Percentiles rank a stretch among this genome's conserved stretches.
Conservation (phyloP, 2,797 vertebrate species). For the Limosa lapponica region DNA sequence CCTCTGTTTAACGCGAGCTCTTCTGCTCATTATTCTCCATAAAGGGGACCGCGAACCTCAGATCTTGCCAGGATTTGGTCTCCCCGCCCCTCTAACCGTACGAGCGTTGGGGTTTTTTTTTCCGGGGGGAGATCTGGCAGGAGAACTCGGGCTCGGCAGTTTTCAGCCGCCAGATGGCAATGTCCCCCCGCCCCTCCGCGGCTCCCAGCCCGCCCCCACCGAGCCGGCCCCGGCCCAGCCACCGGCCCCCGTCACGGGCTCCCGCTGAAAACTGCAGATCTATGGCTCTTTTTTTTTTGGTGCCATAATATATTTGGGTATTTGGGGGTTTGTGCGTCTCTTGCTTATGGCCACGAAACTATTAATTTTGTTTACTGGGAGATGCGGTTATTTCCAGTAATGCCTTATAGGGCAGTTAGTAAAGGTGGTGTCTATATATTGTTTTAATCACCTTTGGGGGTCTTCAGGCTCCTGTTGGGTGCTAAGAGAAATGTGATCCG, state of each 20-base stretch:
- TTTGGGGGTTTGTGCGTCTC: no score
- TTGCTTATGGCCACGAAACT: neutral
- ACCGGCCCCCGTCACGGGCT: neutral
- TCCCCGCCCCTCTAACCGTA: accelerated
- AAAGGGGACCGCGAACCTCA: neutral
- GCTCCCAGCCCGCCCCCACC: neutral
- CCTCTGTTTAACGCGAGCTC: neutral
- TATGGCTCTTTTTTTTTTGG: no score
- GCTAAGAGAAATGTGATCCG: neutral
- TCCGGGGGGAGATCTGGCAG: accelerated
- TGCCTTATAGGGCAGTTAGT: no score
- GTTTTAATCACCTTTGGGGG: accelerated
- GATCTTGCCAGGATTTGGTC: neutral
- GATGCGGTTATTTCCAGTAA: neutral
- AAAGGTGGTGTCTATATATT: neutral
- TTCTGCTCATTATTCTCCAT: neutral
- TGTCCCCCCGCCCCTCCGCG: neutral
- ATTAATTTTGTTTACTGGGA: neutral
- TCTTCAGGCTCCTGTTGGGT: neutral
- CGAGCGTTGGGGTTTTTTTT: neutral
- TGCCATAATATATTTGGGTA: no score
- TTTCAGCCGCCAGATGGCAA: conserved; percentile 40
- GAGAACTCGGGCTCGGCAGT: accelerated
- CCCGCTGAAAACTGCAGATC: accelerated
- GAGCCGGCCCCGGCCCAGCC: neutral